Conservation (phyloP, 2,797 vertebrate genomes). For the Chiloscyllium punctatum region DNA sequence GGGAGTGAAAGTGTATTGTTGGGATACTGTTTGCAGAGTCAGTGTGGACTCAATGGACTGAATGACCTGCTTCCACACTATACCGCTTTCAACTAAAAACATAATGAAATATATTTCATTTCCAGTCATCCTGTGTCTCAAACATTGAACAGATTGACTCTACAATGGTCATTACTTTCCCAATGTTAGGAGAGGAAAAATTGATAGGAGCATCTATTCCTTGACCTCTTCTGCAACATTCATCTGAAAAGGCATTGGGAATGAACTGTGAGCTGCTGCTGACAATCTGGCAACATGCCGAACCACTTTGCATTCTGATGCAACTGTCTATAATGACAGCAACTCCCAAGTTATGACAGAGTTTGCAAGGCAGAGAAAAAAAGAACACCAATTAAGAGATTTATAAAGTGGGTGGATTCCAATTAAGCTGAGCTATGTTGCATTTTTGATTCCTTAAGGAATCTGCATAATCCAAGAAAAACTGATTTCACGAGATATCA, state of each 20-base stretch:
- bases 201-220: background rate
- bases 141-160: background rate
- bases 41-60: too few species aligned
- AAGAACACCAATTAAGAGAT: background rate
- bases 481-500: background rate
- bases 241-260: background rate
- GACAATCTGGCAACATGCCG: background rate
- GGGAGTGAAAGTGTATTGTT: too few species aligned
- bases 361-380: background rate
- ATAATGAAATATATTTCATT: too few species aligned
- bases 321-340: background rate
- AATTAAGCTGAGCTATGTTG: background rate
- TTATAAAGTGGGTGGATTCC: background rate
- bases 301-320: background rate
- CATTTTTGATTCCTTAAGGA: background rate
- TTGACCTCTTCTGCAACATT: background rate
- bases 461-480: background rate
- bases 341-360: background rate
- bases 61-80: too few species aligned
- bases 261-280: background rate
- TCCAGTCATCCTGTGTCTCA: background rate
- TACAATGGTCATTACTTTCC: background rate
- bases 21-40: too few species aligned
- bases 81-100: too few species aligned
- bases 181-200: background rate